Conservation (phyloP, 2,888 invertebrate species). For the Sphinx pinastri region DNA sequence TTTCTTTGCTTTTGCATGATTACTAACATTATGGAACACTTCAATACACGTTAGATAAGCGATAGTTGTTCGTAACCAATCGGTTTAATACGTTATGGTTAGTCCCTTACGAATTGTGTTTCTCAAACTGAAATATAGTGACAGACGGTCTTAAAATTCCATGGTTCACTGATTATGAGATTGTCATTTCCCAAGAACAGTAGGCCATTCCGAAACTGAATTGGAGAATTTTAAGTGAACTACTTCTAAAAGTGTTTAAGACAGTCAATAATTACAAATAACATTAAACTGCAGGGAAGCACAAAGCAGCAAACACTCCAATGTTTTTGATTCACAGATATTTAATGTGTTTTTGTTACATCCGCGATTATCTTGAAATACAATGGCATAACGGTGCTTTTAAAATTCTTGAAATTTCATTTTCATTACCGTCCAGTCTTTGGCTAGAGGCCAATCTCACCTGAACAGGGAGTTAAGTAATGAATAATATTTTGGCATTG, state of each 20-base stretch:
- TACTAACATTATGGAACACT: too few relatives aligned
- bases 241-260: not conserved
- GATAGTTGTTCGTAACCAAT: too few relatives aligned
- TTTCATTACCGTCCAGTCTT: slow-evolving; percentile 8
- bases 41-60: too few relatives aligned
- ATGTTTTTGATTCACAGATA: too few relatives aligned
- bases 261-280: not conserved
- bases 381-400: slow-evolving; percentile 3
- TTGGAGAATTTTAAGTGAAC: not conserved
- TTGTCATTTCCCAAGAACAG: not conserved
- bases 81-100: too few relatives aligned
- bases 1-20: not conserved
- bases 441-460: slow-evolving; percentile 2
- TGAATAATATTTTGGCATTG: slow-evolving; percentile 18
- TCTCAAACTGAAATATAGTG: too few relatives aligned
- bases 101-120: too few relatives aligned
- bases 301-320: not conserved
- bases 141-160: too few relatives aligned
- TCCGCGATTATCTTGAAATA: not conserved
- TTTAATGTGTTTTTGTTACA: too few relatives aligned
- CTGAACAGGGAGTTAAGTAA: slow-evolving; percentile 19
- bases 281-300: not conserved
- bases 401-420: slow-evolving; percentile 13
- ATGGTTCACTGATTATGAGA: not conserved
- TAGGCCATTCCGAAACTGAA: not conserved